Evolutionary conservation across 2,113 vertebrate genomes (phyloP).

Genomic region (Stictonetta naevosa): DNA sequence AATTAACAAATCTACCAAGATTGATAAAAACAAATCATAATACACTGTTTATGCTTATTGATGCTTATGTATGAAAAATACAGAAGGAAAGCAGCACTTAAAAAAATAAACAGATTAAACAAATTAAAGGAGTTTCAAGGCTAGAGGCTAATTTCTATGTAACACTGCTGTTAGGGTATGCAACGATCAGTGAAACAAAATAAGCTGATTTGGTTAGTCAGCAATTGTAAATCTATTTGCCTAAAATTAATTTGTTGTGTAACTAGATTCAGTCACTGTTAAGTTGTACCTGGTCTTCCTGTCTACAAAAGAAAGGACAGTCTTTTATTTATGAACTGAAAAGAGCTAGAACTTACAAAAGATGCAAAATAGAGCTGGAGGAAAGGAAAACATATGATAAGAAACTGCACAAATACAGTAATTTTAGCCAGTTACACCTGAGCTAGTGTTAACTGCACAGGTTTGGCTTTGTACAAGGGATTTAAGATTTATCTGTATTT

Average conservation of each 20-base stretch:
- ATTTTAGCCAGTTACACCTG: neutral
- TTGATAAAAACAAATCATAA: neutral
- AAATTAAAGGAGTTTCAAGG: neutral
- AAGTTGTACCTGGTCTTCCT: neutral
- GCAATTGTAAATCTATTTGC: neutral
- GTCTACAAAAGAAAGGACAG: neutral
- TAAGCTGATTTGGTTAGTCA: neutral
- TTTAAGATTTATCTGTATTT: neutral
- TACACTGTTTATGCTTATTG: neutral
- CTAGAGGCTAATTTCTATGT: neutral
- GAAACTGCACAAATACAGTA: conserved; percentile 23
- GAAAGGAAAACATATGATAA: neutral
- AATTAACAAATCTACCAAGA: neutral
- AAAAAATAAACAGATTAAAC: neutral
- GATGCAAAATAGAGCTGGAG: neutral
- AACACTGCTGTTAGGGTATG: neutral
- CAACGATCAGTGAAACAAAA: neutral
- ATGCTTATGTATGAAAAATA: neutral
- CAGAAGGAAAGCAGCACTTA: neutral
- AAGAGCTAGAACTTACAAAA: neutral
- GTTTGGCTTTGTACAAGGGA: neutral
- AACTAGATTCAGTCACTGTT: neutral
- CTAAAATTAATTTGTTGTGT: neutral
- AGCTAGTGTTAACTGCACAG: neutral
- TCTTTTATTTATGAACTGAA: neutral